Evolutionary conservation across 1,140 invertebrate species (phyloP), one percentile per base, ranked within the genome.

Genomic region (Alviniconcha marisindica): DNA sequence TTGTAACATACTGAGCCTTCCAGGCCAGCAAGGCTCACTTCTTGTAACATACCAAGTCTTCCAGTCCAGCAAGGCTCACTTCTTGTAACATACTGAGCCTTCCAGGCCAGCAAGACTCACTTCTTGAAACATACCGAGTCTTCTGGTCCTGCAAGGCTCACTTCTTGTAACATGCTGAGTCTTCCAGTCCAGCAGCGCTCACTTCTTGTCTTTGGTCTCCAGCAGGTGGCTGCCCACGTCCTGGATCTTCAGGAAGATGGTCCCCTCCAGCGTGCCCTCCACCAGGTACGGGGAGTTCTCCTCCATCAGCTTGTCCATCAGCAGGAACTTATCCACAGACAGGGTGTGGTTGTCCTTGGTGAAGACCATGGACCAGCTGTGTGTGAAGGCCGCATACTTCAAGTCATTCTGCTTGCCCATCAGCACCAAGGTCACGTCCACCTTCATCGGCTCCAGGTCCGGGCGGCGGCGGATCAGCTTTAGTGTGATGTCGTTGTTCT

Each of bases 231-330:
- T 78, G 10, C 84, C 84, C 31, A 89, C 51, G 38, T 88, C 83
- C 73, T 91, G 86, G 7, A 91, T 82, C 77, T 91, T 91, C n/a
- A 91, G 79, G 69, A 91, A 91, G 24, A 91, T 42, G 66, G 85
- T 89, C 0, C 88, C 89, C 51, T 89, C 85, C 44, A 91, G 81
- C 24, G 85, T 86, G 21, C 89, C 89, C 69, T 90, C 86, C 14
- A 91, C 86, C 15, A 91, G 86, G 81, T 87, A 91, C 0, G 87
- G 85, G 0, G 90, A 90, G 56, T 91, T 88, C 18, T 90, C 85
- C 54, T 86, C 83, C 36, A 77, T 88, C n/a, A 91, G 80, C n/a
- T 84, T 83, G 24, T 88, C 81, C 42, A 91, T 24, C 31, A 86
- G 80, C 48, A 91, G 86, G 15, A 91, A 86, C 84, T 89, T 87